Percentiles rank a stretch among this genome's conserved stretches.
Conservation (phyloP, 2,113 vertebrate genomes). For the Spilogale gracilis region DNA sequence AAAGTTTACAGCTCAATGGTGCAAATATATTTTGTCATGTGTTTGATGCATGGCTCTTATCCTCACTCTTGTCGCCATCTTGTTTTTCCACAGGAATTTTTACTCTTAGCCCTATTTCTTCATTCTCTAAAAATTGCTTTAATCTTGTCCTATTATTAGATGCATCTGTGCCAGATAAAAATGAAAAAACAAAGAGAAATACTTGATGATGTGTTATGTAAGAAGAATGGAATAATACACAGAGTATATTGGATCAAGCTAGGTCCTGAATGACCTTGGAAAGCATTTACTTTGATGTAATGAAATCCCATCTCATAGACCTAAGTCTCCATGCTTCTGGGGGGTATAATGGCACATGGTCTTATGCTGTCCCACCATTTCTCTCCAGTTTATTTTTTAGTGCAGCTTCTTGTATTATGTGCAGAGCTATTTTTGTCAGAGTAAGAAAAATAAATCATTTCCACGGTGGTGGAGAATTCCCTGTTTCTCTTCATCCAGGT, state of each 20-base stretch:
- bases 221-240: background rate
- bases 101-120: background rate
- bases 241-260: background rate
- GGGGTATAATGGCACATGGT: background rate
- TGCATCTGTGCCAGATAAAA: background rate
- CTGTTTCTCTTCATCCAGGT: too few relatives aligned
- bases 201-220: accelerated
- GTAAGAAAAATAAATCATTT: background rate
- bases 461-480: background rate
- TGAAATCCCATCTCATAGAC: background rate
- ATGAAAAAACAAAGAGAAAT: background rate
- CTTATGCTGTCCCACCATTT: background rate
- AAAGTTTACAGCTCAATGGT: background rate
- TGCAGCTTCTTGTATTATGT: background rate
- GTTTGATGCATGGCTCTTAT: too few relatives aligned
- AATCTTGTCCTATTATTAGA: background rate
- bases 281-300: background rate
- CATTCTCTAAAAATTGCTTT: background rate
- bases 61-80: background rate
- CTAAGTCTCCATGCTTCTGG: too few relatives aligned
- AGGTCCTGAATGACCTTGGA: background rate
- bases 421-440: background rate
- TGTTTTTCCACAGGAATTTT: background rate
- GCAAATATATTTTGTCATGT: background rate
- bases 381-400: background rate